Base-by-base conservation (phyloP, 2,113 vertebrate genomes). In the Lycocorax pyrrhopterus region DNA sequence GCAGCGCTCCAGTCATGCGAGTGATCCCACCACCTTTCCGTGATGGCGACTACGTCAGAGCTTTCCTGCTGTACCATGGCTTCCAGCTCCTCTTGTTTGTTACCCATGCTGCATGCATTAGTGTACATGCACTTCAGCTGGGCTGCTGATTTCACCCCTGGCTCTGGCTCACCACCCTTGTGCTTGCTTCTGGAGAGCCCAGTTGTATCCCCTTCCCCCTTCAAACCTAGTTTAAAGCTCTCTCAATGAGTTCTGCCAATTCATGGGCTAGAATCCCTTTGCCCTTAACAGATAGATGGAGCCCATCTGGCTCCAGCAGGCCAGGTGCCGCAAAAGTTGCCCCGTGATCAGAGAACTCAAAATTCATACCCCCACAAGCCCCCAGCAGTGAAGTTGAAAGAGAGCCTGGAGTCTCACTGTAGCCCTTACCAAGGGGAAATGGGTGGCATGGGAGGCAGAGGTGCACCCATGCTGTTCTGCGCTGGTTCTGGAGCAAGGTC, bases 401-500 rank as follows among this genome's bases (percentile, higher is more conserved):
- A 30, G 13, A 39, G 39, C 15, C 16, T 9, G 59, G 30, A 27
- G 37, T 43, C 29, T 73, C 2, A 6, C 32, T 37, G 32, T 15
- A 62, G 23, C 32, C 44, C 60, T 82, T 51, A 35, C 12, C 37
- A 35, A 9, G 29, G 13, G 41, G 35, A 26, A n/a, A 9, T 9
- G 23, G 7, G 59, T 20, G 6, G 5, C 2, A 14, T 22, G 19
- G 39, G 18, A 71, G 30, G 58, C 37, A 39, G 55, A 33, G 51
- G 19, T 26, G 56, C 20, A 16, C 9, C 7, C 4, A 1, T 6
- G 18, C 21, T 47, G 35, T 3, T 2, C 39, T 1, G 2, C 9
- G 17, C 41, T 1, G 2, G 3, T 8, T 52, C 43, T 44, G 46
- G 35, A 51, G 4, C 1, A 6, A 72, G 27, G 27, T 22, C 52